Evolutionary conservation across 1,140 invertebrate genomes (phyloP), one percentile per base, ranked within the genome.

Genomic region (Drosophila elegans): DNA sequence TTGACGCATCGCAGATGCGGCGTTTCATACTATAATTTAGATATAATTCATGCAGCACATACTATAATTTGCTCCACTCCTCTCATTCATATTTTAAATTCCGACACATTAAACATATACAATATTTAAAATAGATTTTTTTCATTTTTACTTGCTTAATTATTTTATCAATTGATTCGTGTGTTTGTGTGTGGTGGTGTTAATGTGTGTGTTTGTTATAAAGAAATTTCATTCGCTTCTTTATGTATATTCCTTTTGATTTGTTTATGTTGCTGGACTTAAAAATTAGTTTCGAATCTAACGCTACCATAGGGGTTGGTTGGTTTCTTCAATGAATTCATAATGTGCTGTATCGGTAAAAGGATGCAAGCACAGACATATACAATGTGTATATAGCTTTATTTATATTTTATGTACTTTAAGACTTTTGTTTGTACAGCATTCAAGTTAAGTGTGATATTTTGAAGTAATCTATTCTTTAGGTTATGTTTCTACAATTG

Each of bases 121-220:
- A 82, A 72, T 86, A 86, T 88, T 86, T 86, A 88, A 86, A 88
- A 86, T 88, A 89, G 72, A 88, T 74, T 82, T 86, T 86, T 81
- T 64, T 46, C 46, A 73, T 51, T 72, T 54, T 48, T 38, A 38
- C 12, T 39, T 42, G 34, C 85, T 85, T 61, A 76, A 73, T 81
- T 78, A 75, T 61, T 34, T 81, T 86, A 82, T 81, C 82, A 82
- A 86, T 83, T 83, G 79, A 76, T 74, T 74, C 78, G 62, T 71
- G 53, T 68, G 42, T 60, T 27, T 56, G 34, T 36, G 60, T 53
- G 61, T 64, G 49, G n/a, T 29, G 16, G n/a, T 59, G 27, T 62
- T 60, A 36, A 21, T 63, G 61, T 69, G 62, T 67, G 59, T 55
- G 41, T 74, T 66, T 53, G 45, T 63, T 66, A 63, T 80, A 67